Percentiles rank a stretch among this genome's conserved stretches.
Evolutionary conservation across 2,113 vertebrate species (phyloP).

Genomic region (Chaetodon trifascialis): DNA sequence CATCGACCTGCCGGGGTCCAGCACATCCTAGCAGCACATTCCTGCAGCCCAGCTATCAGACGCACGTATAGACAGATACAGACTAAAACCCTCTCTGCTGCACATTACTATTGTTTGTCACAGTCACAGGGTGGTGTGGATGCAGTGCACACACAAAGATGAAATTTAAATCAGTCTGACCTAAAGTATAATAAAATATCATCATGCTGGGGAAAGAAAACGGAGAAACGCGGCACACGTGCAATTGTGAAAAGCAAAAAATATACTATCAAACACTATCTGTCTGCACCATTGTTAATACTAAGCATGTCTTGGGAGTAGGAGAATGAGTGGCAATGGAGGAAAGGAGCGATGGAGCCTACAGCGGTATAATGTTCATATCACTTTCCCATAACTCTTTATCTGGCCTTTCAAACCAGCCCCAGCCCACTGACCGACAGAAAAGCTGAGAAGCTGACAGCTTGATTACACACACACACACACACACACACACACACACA

Average conservation of each 20-base stretch:
- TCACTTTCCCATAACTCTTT: slow-evolving; percentile 43
- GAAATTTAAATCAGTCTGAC: slow-evolving; percentile 30
- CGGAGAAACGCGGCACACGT: neutral
- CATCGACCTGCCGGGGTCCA: slow-evolving; percentile 79
- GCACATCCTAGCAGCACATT: slow-evolving; percentile 78
- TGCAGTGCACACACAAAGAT: slow-evolving; percentile 5
- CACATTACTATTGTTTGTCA: slow-evolving; percentile 24
- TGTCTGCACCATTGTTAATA: neutral
- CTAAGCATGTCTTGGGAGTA: slow-evolving; percentile 9
- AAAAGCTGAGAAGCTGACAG: slow-evolving; percentile 34
- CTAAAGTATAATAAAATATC: slow-evolving; percentile 17
- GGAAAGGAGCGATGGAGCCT: slow-evolving; percentile 9
- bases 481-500: slow-evolving; percentile 11
- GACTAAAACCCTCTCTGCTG: slow-evolving; percentile 15
- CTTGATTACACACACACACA: slow-evolving; percentile 40
- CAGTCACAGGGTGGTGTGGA: slow-evolving; percentile 5
- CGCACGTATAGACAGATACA: slow-evolving; percentile 41
- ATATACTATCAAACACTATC: neutral
- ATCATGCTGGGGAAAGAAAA: neutral
- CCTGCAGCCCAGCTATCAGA: slow-evolving; percentile 64
- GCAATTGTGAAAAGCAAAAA: neutral
- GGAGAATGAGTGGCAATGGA: slow-evolving; percentile 14
- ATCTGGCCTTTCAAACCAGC: slow-evolving; percentile 30
- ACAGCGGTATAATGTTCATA: slow-evolving; percentile 24
- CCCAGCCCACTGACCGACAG: slow-evolving; percentile 26